These are phyloP conservation scores for Eristalis intricaria DNA, from an alignment of 2,888 invertebrate species.

Conservation along the genomic window DNA sequence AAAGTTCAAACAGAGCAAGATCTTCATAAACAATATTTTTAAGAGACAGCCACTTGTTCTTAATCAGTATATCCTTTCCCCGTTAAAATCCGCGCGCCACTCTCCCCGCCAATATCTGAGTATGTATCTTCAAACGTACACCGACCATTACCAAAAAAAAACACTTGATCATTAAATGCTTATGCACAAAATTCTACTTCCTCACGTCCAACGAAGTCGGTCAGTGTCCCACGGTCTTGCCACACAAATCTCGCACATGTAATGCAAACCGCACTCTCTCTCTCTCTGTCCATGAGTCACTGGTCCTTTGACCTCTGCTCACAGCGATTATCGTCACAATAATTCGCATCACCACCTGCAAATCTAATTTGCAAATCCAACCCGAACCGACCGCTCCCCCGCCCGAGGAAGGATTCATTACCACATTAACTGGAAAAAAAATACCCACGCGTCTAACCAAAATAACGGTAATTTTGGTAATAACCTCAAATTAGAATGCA, in stretches of 20 bases:
- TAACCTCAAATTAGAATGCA: conserved; percentile 59
- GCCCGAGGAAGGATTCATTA: not conserved
- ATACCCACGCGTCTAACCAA: not conserved
- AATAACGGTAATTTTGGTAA: conserved; percentile 31
- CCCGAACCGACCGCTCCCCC: not conserved
- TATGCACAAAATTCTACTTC: not conserved
- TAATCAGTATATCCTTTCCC: too few relatives aligned
- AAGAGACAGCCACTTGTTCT: too few relatives aligned
- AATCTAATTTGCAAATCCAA: not conserved
- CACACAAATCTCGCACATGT: not conserved
- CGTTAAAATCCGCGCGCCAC: not conserved
- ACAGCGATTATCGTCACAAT: not conserved
- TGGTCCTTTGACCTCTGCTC: not conserved
- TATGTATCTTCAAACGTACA: not conserved
- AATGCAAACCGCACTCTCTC: not conserved
- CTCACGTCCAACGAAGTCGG: not conserved
- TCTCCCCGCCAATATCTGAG: not conserved
- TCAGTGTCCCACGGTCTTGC: not conserved
- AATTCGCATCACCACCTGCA: conserved; percentile 1
- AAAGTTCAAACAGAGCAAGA: too few relatives aligned
- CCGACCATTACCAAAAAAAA: not conserved
- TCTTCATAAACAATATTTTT: too few relatives aligned
- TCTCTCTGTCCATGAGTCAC: not conserved
- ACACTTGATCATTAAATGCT: not conserved
- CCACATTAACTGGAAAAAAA: not conserved